A percentile compares a stretch with the other conserved stretches of the same genome.
Conservation (phyloP, 2,113 vertebrate species). For the Macroglossus sobrinus region DNA sequence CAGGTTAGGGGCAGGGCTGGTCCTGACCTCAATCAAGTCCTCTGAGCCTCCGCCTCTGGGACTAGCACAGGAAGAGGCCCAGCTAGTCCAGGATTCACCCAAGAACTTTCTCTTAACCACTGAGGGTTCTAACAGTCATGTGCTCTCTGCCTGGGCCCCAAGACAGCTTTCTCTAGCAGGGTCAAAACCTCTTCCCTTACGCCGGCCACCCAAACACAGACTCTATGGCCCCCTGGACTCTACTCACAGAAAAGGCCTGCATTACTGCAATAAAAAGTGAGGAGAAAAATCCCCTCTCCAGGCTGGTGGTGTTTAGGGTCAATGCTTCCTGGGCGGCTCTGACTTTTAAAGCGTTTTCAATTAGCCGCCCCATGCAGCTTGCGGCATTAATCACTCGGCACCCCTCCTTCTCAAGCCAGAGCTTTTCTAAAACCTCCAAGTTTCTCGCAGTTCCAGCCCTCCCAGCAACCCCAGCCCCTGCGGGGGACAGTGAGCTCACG, state of each 20-base stretch:
- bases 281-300: neutral
- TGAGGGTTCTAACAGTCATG: neutral
- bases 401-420: neutral
- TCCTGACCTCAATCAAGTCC: neutral
- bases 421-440: constrained; percentile 8
- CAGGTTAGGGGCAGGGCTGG: neutral
- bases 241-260: constrained; percentile 4
- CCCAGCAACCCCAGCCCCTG: neutral
- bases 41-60: neutral
- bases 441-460: neutral
- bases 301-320: neutral
- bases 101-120: constrained; percentile 6
- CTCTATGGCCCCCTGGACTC: neutral
- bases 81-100: neutral
- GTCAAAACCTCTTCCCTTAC: neutral
- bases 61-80: neutral
- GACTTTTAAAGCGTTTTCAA: constrained; percentile 40
- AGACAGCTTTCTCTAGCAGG: neutral
- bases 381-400: neutral
- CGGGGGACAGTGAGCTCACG: neutral
- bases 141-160: neutral
- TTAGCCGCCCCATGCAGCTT: neutral
- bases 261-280: neutral
- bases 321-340: neutral
- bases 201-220: neutral